Evolutionary conservation across 2,113 vertebrate genomes (phyloP).

Genomic region (Aspiorhynchus laticeps): DNA sequence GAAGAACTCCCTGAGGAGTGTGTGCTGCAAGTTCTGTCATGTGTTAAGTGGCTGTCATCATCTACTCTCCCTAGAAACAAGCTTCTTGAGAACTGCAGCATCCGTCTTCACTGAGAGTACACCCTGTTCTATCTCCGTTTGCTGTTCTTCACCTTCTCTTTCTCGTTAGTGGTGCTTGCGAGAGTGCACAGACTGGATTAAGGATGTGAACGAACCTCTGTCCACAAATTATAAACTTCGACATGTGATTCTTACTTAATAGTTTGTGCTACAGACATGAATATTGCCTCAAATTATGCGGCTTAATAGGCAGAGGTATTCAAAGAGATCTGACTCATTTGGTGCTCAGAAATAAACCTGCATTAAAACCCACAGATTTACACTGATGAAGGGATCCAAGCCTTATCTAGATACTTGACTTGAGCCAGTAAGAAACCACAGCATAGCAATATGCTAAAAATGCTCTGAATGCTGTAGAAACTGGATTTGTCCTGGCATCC

Average conservation of each 20-base stretch:
- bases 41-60: background rate
- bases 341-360: background rate
- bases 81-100: background rate
- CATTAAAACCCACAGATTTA: background rate
- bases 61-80: conserved; percentile 23
- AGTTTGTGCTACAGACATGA: background rate
- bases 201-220: background rate
- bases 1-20: background rate
- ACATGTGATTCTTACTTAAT: background rate
- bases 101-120: background rate
- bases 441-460: background rate
- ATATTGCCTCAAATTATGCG: background rate
- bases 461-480: background rate
- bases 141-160: background rate
- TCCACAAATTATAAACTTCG: background rate
- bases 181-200: background rate
- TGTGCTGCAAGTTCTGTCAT: background rate
- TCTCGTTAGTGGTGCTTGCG: background rate
- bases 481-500: background rate
- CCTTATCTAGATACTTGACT: background rate
- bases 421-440: background rate
- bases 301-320: background rate
- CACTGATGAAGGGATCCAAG: background rate
- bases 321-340: background rate
- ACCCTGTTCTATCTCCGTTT: conserved; percentile 9